phyloP scores from a whole-genome alignment of 1,140 invertebrate species.

The Tetragonula clypearis region DNA sequence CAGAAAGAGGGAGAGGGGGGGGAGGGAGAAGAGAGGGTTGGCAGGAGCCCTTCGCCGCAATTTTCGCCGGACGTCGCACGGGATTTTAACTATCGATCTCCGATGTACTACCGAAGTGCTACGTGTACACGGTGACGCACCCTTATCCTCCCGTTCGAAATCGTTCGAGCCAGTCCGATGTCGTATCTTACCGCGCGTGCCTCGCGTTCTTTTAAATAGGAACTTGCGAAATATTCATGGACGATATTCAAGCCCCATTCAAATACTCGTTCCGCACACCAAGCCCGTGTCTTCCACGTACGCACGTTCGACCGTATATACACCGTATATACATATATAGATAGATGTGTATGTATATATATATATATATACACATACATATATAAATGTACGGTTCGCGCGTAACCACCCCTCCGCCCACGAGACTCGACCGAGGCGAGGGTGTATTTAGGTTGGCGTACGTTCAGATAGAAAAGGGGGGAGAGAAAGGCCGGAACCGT shows the following conservation, averaged over 20 bases:
- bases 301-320: not conserved
- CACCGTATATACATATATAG: not conserved
- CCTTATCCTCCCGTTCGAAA: constrained; percentile 30
- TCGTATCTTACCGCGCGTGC: constrained; percentile 60
- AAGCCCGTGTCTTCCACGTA: not conserved
- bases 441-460: constrained; percentile 61
- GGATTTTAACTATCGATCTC: constrained; percentile 56
- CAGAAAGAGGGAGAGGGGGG: too few species aligned
- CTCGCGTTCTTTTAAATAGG: constrained; percentile 70
- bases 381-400: not conserved
- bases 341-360: not conserved
- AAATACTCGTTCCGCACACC: constrained; percentile 60
- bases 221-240: constrained; percentile 77
- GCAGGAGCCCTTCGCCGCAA: not conserved
- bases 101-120: not conserved
- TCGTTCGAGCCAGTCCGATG: constrained; percentile 53
- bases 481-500: not conserved
- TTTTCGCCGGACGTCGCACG: constrained; percentile 25
- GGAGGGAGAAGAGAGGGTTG: too few species aligned
- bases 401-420: not conserved
- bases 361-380: not conserved
- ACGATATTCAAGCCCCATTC: constrained; percentile 72
- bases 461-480: constrained; percentile 31
- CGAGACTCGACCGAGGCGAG: constrained; percentile 34
- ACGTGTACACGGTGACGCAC: not conserved